phyloP scores from a whole-genome alignment of 2,797 vertebrate species.

The Pitangus sulphuratus region DNA sequence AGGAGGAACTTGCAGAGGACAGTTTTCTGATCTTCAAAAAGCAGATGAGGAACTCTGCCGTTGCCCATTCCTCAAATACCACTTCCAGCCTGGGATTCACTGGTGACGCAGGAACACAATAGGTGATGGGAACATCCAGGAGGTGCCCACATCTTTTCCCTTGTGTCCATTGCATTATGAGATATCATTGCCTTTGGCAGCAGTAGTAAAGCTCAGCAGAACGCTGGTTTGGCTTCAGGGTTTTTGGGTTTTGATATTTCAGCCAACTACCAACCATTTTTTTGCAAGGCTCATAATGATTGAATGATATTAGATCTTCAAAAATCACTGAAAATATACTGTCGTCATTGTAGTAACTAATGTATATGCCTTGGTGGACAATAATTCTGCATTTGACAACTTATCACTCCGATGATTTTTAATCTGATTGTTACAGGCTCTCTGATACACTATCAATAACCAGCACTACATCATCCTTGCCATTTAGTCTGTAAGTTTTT shows the following conservation, averaged over 20 bases:
- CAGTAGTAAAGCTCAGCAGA: neutral
- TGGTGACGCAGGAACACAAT: accelerated
- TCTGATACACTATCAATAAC: neutral
- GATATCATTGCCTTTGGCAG: neutral
- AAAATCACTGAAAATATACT: neutral
- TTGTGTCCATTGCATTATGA: neutral
- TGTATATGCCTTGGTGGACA: neutral
- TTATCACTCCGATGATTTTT: neutral
- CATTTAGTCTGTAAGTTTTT: neutral
- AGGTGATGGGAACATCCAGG: neutral
- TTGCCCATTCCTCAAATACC: neutral
- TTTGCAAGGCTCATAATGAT: neutral
- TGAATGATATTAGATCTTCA: neutral
- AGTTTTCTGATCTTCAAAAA: neutral
- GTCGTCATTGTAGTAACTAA: neutral
- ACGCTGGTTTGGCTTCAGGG: neutral
- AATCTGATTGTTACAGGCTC: neutral
- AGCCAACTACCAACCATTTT: neutral
- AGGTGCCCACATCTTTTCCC: neutral
- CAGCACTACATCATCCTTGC: neutral
- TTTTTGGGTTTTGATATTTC: neutral
- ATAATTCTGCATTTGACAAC: neutral
- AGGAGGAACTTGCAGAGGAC: neutral
- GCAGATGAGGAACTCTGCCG: neutral
- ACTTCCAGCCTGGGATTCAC: neutral